These are phyloP conservation scores for Oncorhynchus keta DNA, from an alignment of 2,113 vertebrate genomes.

Conservation along the genomic window DNA sequence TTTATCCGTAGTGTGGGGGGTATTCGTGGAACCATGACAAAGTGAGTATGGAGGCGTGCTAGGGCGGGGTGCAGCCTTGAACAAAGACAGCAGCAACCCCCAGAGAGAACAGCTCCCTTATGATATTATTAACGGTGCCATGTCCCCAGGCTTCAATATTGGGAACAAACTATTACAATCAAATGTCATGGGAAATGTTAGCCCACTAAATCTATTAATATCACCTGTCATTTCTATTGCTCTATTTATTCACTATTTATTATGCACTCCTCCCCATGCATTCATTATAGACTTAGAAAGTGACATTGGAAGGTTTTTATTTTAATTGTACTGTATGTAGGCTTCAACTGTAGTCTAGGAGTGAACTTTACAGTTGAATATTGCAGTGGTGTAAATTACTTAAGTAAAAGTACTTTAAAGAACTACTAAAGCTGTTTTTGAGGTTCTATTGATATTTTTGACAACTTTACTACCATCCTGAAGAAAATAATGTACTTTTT, in stretches of 20 bases:
- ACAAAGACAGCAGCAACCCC: neutral
- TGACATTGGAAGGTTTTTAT: neutral
- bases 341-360: neutral
- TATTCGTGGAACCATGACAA: neutral
- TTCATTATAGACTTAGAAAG: neutral
- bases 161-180: neutral
- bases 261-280: neutral
- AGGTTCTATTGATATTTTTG: no score
- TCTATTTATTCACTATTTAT: neutral
- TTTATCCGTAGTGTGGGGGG: neutral
- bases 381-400: no score
- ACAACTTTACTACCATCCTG: no score
- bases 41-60: neutral
- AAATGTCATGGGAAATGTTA: neutral
- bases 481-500: no score
- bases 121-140: neutral
- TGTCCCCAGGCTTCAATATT: neutral
- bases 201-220: neutral
- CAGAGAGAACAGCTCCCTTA: neutral
- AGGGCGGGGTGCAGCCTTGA: neutral
- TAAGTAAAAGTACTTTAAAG: no score
- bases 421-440: no score
- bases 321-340: no score
- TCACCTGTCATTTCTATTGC: neutral
- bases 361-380: neutral